Percentiles rank a stretch among this genome's conserved stretches.
phyloP scores from a whole-genome alignment of 2,113 vertebrate species.

The Indri indri region DNA sequence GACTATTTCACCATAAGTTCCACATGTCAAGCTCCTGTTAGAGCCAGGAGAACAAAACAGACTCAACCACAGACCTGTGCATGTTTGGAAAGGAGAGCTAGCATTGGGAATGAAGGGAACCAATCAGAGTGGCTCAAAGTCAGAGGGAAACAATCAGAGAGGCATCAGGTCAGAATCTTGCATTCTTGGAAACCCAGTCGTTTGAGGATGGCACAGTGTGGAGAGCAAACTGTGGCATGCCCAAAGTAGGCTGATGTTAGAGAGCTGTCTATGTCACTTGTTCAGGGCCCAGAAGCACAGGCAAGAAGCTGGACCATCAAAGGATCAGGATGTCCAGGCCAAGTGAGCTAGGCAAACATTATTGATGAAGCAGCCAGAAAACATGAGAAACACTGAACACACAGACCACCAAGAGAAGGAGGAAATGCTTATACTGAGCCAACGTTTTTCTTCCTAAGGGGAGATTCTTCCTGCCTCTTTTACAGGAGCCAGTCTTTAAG shows the following conservation, averaged over 20 bases:
- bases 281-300: background rate
- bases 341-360: background rate
- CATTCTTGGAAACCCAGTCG: background rate
- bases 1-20: background rate
- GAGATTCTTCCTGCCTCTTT: background rate
- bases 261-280: accelerated
- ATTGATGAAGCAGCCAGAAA: background rate
- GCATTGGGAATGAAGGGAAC: background rate
- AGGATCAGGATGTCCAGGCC: background rate
- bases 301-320: background rate
- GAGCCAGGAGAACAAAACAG: background rate
- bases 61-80: background rate
- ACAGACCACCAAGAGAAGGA: background rate
- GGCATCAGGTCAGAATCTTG: background rate
- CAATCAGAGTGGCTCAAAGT: background rate
- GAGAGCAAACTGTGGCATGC: background rate
- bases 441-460: background rate
- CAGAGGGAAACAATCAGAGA: background rate
- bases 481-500: background rate
- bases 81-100: background rate
- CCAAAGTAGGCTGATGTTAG: background rate
- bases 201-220: background rate
- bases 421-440: background rate
- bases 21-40: background rate
- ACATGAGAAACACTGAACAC: background rate